These are phyloP conservation scores for Aythya baeri DNA, from an alignment of 2,113 vertebrate species.

Conservation along the genomic window DNA sequence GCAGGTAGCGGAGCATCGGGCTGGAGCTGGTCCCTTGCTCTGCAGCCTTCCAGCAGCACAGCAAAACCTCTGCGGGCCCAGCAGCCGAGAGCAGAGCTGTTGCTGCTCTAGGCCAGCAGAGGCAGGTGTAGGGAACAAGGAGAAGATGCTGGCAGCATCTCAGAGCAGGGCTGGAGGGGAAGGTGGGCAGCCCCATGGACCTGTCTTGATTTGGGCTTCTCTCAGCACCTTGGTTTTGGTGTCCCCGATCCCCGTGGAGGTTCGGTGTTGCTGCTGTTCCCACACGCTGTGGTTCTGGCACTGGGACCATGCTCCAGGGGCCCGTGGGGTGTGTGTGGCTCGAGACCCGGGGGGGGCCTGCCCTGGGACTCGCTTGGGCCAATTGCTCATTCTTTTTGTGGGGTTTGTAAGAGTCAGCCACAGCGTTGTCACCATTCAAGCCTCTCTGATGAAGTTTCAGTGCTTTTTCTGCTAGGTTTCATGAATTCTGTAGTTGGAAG, in stretches of 20 bases:
- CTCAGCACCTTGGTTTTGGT: neutral
- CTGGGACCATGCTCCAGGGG: fast-evolving
- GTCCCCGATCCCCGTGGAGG: fast-evolving
- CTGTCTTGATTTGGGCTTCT: neutral
- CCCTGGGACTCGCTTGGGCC: neutral
- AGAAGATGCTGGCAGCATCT: neutral
- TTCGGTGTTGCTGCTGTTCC: neutral
- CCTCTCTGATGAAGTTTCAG: neutral
- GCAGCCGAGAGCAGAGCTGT: fast-evolving
- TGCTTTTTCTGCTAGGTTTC: neutral
- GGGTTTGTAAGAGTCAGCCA: neutral
- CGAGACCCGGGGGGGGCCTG: neutral
- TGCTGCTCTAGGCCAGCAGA: neutral
- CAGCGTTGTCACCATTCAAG: neutral
- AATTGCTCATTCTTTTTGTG: fast-evolving
- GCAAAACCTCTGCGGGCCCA: neutral
- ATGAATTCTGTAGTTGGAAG: neutral
- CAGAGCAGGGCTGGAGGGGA: neutral
- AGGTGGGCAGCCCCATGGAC: neutral
- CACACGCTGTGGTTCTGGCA: fast-evolving
- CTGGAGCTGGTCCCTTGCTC: neutral
- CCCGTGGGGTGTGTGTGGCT: neutral
- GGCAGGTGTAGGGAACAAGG: neutral
- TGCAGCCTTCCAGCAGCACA: neutral
- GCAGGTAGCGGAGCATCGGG: fast-evolving